Percentiles rank a stretch among this genome's conserved stretches.
phyloP scores from a whole-genome alignment of 2,113 vertebrate species.

The Saiga tatarica region DNA sequence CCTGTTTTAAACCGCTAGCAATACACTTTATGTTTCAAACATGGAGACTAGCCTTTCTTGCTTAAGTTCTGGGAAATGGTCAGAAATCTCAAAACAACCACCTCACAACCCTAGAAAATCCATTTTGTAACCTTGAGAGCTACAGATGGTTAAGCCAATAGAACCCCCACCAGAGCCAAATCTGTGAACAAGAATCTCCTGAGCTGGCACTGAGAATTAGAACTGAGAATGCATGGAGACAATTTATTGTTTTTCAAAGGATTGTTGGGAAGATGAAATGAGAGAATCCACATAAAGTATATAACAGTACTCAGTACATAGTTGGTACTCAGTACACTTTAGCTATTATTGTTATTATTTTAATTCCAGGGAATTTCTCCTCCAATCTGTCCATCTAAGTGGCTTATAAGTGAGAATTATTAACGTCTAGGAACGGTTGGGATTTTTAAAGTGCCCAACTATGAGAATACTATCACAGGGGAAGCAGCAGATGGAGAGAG shows the following conservation, averaged over 20 bases:
- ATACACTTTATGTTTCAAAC: neutral
- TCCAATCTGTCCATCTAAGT: neutral
- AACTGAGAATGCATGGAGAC: neutral
- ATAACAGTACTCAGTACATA: neutral
- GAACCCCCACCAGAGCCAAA: neutral
- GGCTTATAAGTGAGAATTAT: neutral
- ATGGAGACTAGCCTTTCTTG: neutral
- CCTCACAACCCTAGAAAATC: neutral
- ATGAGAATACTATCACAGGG: neutral
- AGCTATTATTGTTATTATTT: neutral
- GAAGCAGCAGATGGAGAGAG: neutral
- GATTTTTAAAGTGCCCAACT: neutral
- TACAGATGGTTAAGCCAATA: neutral
- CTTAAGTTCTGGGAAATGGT: neutral
- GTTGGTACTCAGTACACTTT: neutral
- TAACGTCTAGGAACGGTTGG: neutral
- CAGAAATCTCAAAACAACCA: neutral
- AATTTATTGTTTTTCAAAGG: neutral
- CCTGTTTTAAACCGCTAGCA: neutral
- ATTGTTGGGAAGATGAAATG: neutral
- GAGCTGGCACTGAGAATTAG: neutral
- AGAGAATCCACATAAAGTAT: neutral
- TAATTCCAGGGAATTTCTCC: neutral
- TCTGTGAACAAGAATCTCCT: neutral
- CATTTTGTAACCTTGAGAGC: neutral